Base-by-base conservation (phyloP, 2,888 invertebrate species). In the Tinea semifulvella region DNA sequence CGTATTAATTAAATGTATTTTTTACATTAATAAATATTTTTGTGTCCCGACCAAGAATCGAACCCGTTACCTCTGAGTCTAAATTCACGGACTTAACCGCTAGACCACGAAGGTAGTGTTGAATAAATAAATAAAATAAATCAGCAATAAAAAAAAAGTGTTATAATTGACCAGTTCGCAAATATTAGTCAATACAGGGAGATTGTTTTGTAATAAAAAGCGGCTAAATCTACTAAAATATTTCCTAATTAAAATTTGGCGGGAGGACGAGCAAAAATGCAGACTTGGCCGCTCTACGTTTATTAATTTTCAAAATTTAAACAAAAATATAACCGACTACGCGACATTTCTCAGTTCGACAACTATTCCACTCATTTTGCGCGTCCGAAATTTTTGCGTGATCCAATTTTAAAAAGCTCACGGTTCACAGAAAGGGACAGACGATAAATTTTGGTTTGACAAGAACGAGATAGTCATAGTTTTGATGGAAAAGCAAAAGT, bases 241-340 rank as follows among this genome's bases (percentile, higher is more conserved):
- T 76, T 77, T 76, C 69, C 70, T 75, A 77, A 80, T 79, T 77
- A 76, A 64, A 63, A 54, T 16, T 28, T 26, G 56, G 50, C 50
- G 56, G 44, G 50, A 51, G 60, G 63, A 55, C 61, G 60, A 50
- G 58, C 64, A 69, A 68, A 67, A 68, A 72, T 66, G 57, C 59
- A 57, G 49, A 52, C 56, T 53, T 57, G 57, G 51, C 51, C 56
- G 53, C 50, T 57, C 63, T 22, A 26, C 43, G 26, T 63, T 71
- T 77, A 77, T 77, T 79, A 79, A 76, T 74, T 75, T 77, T 71
- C 60, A 61, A 75, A 76, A 74, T 76, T 76, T 68, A 60, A 72
- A 74, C 77, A 73, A 77, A 77, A 72, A 68, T 70, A 45, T 45
- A 45, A 45, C 45, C 22, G 31, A 45, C n/a, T n/a, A n/a, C 27